These are phyloP conservation scores for Megaceryle maxima DNA, from an alignment of 2,113 vertebrate genomes.

Conservation along the genomic window DNA sequence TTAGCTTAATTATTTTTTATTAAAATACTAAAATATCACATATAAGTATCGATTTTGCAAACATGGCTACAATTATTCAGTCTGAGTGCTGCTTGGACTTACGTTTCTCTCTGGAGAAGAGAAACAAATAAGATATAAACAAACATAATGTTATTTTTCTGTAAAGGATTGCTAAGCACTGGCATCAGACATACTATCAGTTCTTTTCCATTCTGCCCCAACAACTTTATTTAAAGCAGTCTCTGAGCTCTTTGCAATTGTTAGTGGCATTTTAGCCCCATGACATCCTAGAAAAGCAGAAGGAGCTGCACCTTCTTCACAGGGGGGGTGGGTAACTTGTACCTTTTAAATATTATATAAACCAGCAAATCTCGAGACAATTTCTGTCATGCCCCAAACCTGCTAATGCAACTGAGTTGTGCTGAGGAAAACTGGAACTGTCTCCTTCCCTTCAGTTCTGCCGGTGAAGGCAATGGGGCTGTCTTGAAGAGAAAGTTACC, in stretches of 20 bases:
- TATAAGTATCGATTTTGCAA: not conserved
- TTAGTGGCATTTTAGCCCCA: not conserved
- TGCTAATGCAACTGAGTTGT: fast-evolving
- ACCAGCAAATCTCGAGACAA: not conserved
- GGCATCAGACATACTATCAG: not conserved
- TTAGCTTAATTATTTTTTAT: not conserved
- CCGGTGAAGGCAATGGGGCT: not conserved
- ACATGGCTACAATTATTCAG: not conserved
- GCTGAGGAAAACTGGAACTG: not conserved
- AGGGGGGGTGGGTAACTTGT: not conserved
- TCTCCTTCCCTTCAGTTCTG: not conserved
- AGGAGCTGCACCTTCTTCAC: not conserved
- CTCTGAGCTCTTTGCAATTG: not conserved
- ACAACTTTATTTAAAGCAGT: not conserved
- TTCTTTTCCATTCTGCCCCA: not conserved
- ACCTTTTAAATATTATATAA: not conserved
- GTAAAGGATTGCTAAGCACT: not conserved
- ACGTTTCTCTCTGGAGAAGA: not conserved
- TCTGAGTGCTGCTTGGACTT: not conserved
- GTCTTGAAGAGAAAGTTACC: not conserved
- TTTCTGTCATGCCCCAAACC: not conserved
- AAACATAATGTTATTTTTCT: not conserved
- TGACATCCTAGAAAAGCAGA: not conserved
- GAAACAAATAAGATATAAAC: not conserved
- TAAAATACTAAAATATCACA: not conserved